phyloP scores from a whole-genome alignment of 2,797 vertebrate genomes.

The Schizothorax lantsangensis region DNA sequence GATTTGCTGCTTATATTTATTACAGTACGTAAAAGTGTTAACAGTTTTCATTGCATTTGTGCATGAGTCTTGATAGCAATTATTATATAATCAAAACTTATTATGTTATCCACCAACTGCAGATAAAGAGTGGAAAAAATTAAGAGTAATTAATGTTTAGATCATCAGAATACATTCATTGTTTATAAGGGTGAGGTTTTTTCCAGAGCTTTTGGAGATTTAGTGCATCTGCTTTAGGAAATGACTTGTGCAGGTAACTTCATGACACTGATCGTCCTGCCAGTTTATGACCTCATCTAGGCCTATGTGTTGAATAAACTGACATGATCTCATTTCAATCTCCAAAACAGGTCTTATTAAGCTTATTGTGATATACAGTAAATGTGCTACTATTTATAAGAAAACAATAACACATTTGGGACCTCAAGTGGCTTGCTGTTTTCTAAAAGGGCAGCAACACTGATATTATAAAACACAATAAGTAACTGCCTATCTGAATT shows the following conservation, averaged over 20 bases:
- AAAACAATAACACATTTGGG: background rate
- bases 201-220: background rate
- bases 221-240: too few species aligned
- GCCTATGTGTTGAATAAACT: background rate
- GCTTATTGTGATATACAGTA: background rate
- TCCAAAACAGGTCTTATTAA: background rate
- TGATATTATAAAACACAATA: background rate
- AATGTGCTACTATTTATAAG: background rate
- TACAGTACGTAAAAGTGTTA: background rate
- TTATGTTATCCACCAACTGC: background rate
- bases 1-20: background rate
- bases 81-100: constrained; percentile 10
- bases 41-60: background rate
- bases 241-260: background rate
- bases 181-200: constrained; percentile 3
- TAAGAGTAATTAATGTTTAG: background rate
- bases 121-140: background rate
- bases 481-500: too few species aligned
- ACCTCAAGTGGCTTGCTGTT: background rate
- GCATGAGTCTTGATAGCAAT: background rate
- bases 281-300: background rate
- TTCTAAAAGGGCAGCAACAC: background rate
- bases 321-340: background rate
- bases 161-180: background rate
- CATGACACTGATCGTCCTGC: background rate